Evolutionary conservation across 2,797 vertebrate species (phyloP).

Genomic region (Oophaga sylvatica): DNA sequence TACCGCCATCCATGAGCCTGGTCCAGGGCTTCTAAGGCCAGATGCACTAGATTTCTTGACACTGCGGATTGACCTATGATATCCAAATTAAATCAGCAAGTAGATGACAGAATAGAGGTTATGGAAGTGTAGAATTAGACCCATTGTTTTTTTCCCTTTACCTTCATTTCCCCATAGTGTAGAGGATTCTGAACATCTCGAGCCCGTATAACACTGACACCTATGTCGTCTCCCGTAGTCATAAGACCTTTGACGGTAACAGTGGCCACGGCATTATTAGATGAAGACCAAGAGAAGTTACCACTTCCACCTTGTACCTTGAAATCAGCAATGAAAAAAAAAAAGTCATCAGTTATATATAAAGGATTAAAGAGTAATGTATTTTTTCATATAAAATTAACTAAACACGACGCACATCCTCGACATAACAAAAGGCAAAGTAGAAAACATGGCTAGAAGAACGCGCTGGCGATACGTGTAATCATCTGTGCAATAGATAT

Average conservation of each 20-base stretch:
- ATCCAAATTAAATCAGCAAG: neutral
- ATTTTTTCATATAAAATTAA: neutral
- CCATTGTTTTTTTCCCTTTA: slow-evolving; percentile 60
- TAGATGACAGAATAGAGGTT: neutral
- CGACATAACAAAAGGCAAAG: neutral
- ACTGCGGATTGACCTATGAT: neutral
- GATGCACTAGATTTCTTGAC: neutral
- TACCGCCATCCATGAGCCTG: too few species aligned
- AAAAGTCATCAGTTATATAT: neutral
- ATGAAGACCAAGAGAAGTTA: slow-evolving; percentile 91
- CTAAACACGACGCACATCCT: neutral
- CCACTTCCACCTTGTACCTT: slow-evolving; percentile 93
- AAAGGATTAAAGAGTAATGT: too few species aligned
- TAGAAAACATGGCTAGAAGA: neutral
- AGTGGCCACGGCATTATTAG: slow-evolving; percentile 84
- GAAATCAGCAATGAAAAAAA: neutral
- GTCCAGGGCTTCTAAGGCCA: neutral
- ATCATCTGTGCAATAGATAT: neutral
- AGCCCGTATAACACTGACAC: slow-evolving; percentile 85
- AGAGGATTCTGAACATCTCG: slow-evolving; percentile 85
- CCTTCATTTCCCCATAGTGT: slow-evolving; percentile 93
- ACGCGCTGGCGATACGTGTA: too few species aligned
- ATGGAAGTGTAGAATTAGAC: neutral
- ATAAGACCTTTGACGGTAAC: slow-evolving; percentile 92
- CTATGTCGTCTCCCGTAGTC: slow-evolving; percentile 87